Conservation (phyloP, 2,113 vertebrate genomes). For the Phoenicopterus ruber region DNA sequence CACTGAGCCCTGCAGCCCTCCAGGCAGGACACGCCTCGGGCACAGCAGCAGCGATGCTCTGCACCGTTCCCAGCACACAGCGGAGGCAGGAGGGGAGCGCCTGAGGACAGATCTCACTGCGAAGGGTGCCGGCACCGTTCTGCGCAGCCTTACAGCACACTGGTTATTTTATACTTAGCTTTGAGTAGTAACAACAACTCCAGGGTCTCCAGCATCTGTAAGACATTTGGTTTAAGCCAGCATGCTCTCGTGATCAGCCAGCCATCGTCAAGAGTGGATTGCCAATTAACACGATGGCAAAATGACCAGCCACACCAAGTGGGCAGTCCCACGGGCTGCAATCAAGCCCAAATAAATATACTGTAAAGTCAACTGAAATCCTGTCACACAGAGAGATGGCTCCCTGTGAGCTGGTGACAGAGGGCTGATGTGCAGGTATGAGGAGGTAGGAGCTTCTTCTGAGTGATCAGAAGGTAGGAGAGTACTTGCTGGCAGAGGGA, state of each 20-base stretch:
- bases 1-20: neutral
- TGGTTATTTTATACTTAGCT: neutral
- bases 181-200: neutral
- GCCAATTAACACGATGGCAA: neutral
- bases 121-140: neutral
- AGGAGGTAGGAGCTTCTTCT: neutral
- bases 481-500: neutral
- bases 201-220: neutral
- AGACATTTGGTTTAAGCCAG: neutral
- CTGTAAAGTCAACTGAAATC: neutral
- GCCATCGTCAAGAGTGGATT: neutral
- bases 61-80: neutral
- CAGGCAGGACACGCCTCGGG: neutral
- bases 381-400: neutral
- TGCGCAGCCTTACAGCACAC: neutral
- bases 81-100: neutral
- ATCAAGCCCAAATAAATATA: neutral
- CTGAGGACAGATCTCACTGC: neutral
- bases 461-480: neutral
- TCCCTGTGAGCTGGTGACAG: neutral
- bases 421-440: neutral
- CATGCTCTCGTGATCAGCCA: neutral
- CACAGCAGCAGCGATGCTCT: neutral
- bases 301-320: neutral
- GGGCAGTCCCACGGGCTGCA: neutral